Percentiles rank a stretch among this genome's conserved stretches.
Conservation (phyloP, 1,140 invertebrate genomes). For the Trachymyrmex cornetzi region DNA sequence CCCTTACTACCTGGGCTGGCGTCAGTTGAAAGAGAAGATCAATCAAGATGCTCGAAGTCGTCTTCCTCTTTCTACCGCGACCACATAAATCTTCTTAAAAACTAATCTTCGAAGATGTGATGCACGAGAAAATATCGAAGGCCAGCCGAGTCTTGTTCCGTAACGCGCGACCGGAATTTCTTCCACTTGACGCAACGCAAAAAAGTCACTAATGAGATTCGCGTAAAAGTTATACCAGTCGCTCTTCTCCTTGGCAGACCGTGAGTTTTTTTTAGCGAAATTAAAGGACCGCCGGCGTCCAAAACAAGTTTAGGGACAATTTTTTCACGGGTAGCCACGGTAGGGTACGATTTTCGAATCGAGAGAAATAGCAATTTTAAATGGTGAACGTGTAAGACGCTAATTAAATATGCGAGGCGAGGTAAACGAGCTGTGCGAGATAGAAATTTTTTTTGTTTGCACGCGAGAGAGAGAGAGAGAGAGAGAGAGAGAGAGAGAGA, state of each 20-base stretch:
- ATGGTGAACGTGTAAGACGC: neutral
- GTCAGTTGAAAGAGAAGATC: neutral
- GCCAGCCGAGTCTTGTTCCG: neutral
- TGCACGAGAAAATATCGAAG: neutral
- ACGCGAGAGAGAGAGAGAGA: neutral
- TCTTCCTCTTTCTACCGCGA: neutral
- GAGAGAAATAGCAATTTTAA: slow-evolving; percentile 43
- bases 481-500: neutral
- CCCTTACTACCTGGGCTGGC: neutral
- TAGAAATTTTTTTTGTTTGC: neutral
- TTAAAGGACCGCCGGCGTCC: slow-evolving; percentile 28
- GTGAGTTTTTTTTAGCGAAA: neutral
- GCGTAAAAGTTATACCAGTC: neutral
- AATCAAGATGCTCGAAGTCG: neutral
- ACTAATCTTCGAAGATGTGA: neutral
- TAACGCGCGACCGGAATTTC: neutral
- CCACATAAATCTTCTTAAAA: neutral
- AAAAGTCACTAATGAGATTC: neutral
- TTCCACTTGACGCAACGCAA: neutral
- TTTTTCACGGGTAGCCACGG: slow-evolving; percentile 49
- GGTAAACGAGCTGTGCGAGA: slow-evolving; percentile 27
- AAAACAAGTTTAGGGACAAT: slow-evolving; percentile 48
- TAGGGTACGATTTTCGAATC: slow-evolving; percentile 27
- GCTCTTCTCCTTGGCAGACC: neutral
- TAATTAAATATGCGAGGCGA: slow-evolving; percentile 7